These are phyloP conservation scores for Lithobates sylvaticus DNA, from an alignment of 2,797 vertebrate species.

Conservation along the genomic window DNA sequence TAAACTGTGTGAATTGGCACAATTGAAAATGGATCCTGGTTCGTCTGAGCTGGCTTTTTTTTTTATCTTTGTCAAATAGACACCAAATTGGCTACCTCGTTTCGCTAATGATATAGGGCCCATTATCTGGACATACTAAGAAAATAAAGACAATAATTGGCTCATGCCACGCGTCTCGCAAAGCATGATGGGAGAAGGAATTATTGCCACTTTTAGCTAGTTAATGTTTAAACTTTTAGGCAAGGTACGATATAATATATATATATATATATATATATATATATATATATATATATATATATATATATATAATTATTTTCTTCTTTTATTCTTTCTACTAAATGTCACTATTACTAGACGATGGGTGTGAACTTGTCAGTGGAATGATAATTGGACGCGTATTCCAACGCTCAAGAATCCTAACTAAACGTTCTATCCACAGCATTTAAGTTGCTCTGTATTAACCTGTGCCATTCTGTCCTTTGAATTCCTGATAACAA, in stretches of 20 bases:
- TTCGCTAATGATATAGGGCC: background rate
- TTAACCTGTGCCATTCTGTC: constrained; percentile 31
- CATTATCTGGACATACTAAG: background rate
- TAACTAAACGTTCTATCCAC: background rate
- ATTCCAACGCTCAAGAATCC: background rate
- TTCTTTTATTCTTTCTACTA: background rate
- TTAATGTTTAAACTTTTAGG: background rate
- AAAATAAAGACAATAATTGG: background rate
- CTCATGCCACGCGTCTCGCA: background rate
- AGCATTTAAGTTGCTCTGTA: constrained; percentile 26
- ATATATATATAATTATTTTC: too few species aligned
- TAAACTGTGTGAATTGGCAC: too few species aligned
- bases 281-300: too few species aligned
- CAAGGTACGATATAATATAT: too few species aligned
- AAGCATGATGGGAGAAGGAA: background rate
- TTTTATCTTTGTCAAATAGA: background rate
- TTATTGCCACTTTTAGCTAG: background rate
- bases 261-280: too few species aligned
- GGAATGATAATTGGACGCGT: constrained; percentile 40
- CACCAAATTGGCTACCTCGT: background rate
- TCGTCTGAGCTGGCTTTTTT: too few species aligned
- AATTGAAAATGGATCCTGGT: too few species aligned
- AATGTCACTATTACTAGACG: background rate
- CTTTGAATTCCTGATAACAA: constrained; percentile 35
- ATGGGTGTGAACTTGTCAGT: constrained; percentile 33